Evolutionary conservation across 1,140 invertebrate species (phyloP), one percentile per base, ranked within the genome.

Genomic region (Paracyclopina nana): DNA sequence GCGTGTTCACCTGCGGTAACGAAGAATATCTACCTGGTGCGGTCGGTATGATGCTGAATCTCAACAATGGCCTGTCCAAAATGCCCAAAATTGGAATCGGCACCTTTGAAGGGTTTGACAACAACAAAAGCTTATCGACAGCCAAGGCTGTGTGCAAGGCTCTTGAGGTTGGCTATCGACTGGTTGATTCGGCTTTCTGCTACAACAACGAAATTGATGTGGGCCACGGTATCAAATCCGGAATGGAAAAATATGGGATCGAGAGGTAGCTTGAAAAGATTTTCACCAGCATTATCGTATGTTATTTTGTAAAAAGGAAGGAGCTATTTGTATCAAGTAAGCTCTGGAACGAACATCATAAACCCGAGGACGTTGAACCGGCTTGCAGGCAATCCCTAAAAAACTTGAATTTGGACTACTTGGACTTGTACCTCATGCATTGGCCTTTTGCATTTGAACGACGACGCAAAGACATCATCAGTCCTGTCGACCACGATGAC

Each of bases 161-260:
- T 24, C 14, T 45, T 5, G 14, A 26, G 24, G 43, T 22, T 24
- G 43, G 43, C 6, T 45, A 45, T 45, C 18, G 43, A 45, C 25
- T 45, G 5, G 24, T 45, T 45, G 43, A 45, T 45, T 45, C 14
- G n/a, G 43, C 43, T 3, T 18, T 18, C 24, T 14, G 24, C 25
- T 45, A 45, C n/a, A 26, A 45, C 43, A 45, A 45, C 24, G 42
- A 52, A 26, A 20, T 18, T 8, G 50, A 16, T 2, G 30, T 52
- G 14, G 50, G 50, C 11, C 4, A 52, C 27, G 50, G 22, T 2
- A 5, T 52, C 2, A 20, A 52, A 20, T 14, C 16, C n/a, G 5
- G 16, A 24, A n/a, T 45, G 5, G 6, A 20, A 3, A 22, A 20
- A 22, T 14, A 22, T 5, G 43, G n/a, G n/a, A n/a, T n/a, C n/a